Conservation (phyloP, 2,797 vertebrate species). For the Lacerta agilis region DNA sequence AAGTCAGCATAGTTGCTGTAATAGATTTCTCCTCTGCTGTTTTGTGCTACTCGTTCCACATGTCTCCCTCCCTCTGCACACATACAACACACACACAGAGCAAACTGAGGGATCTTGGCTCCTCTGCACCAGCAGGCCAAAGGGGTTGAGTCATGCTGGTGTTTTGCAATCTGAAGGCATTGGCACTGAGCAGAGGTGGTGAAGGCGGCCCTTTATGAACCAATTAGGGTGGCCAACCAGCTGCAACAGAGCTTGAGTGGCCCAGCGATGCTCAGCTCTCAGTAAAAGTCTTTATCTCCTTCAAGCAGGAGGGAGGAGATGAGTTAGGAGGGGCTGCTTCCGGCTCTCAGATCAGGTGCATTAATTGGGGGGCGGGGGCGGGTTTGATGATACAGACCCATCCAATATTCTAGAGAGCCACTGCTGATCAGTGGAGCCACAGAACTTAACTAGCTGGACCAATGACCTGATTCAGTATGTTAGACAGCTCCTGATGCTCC, state of each 20-base stretch:
- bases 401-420: too few species aligned
- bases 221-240: background rate
- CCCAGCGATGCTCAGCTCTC: background rate
- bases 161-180: slow-evolving; percentile 8
- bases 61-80: too few species aligned
- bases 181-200: background rate
- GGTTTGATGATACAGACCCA: too few species aligned
- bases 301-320: background rate
- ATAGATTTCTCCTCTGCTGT: background rate
- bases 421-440: too few species aligned
- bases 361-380: too few species aligned
- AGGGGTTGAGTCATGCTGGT: slow-evolving; percentile 30
- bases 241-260: background rate
- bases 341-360: background rate
- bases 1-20: background rate
- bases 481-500: too few species aligned
- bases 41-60: background rate
- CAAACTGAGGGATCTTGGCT: background rate
- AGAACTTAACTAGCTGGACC: too few species aligned
- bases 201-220: background rate
- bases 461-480: too few species aligned
- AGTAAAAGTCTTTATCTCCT: background rate
- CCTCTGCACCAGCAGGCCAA: background rate
- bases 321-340: background rate
- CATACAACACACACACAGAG: background rate